A percentile compares a stretch with the other conserved stretches of the same genome.
Conservation (phyloP, 1,140 invertebrate genomes). For the Aphelenchoides besseyi region DNA sequence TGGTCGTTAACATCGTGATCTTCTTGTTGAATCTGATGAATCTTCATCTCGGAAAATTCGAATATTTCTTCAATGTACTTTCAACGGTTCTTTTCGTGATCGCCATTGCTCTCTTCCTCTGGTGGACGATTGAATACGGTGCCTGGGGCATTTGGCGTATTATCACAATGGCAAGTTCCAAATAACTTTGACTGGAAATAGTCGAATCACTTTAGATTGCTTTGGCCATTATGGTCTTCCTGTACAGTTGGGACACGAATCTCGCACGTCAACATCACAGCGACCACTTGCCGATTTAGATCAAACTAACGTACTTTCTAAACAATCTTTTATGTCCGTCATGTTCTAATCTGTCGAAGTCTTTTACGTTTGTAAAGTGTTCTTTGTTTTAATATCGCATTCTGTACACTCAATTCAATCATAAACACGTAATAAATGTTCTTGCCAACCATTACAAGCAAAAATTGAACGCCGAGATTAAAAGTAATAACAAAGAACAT, state of each 20-base stretch:
- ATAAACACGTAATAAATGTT: no score
- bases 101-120: constrained; percentile 45
- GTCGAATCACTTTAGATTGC: no score
- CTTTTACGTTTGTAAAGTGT: no score
- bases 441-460: no score
- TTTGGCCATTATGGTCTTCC: constrained; percentile 19
- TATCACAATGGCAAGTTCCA: constrained; percentile 12
- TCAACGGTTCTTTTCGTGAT: constrained; percentile 42
- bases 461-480: no score
- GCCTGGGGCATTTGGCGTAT: constrained; percentile 26
- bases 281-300: constrained; percentile 18
- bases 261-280: constrained; percentile 5
- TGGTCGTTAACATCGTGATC: constrained; percentile 42
- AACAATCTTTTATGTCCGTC: no score
- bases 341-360: no score
- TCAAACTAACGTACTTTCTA: no score
- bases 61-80: constrained; percentile 43
- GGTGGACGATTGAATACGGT: constrained; percentile 42
- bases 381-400: no score
- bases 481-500: no score
- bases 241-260: constrained; percentile 6
- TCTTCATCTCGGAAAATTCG: constrained; percentile 26
- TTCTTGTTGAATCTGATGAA: constrained; percentile 49
- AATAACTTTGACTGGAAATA: no score
- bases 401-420: no score